A percentile compares a stretch with the other conserved stretches of the same genome.
Evolutionary conservation across 2,888 invertebrate genomes (phyloP).

Genomic region (Trachelus troglodyta): DNA sequence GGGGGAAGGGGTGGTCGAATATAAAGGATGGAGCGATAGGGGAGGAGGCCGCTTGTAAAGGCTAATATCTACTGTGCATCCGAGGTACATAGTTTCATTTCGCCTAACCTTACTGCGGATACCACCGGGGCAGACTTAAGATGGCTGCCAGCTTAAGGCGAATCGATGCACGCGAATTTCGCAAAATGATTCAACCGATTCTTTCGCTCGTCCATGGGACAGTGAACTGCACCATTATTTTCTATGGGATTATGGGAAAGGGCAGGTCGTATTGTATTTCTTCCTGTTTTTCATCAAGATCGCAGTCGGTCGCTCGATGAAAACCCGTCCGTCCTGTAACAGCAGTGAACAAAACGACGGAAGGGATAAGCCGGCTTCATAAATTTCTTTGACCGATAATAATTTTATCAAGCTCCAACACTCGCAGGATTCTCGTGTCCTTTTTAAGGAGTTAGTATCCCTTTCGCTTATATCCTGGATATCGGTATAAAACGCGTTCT

Average conservation of each 20-base stretch:
- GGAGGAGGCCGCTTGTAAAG: slow-evolving; percentile 24
- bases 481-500: neutral
- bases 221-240: neutral
- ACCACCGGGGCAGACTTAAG: neutral
- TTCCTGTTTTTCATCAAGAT: neutral
- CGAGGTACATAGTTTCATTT: slow-evolving; percentile 22
- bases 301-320: neutral
- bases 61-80: slow-evolving; percentile 21
- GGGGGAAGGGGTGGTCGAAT: neutral
- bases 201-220: neutral
- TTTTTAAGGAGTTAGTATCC: neutral
- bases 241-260: neutral
- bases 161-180: slow-evolving; percentile 2
- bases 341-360: slow-evolving; percentile 3
- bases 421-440: neutral
- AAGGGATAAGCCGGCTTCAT: slow-evolving; percentile 35
- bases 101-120: slow-evolving; percentile 15
- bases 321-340: neutral
- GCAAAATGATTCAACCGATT: neutral
- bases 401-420: slow-evolving; percentile 30
- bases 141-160: neutral
- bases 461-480: neutral
- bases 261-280: neutral
- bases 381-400: slow-evolving; percentile 35
- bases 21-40: slow-evolving; percentile 12